Base-by-base conservation (phyloP, 2,797 vertebrate genomes). In the Luscinia megarhynchos region DNA sequence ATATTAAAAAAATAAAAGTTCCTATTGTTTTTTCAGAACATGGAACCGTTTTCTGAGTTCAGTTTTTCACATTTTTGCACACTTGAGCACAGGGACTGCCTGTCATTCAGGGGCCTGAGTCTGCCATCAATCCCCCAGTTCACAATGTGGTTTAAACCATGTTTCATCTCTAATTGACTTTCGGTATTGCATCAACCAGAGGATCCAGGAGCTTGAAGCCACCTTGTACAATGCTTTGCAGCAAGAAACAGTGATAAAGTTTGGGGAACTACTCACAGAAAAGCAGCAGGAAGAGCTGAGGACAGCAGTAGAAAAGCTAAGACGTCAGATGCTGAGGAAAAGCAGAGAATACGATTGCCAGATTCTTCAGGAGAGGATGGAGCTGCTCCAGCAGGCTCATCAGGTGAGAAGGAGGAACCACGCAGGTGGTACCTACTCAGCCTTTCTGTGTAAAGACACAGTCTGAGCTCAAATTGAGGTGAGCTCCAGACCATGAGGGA, bases 151-250 rank as follows among this genome's bases (percentile, higher is more conserved):
- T 89, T 95, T 87, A 80, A 95, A 72, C 50, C 34, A 11, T 85
- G 41, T 86, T 91, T 69, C 36, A 59, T 93, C 66, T 93, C 94
- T 96, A 85, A 97, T 7, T 96, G 95, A 91, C 93, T 97, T 97
- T 89, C 97, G 93, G 93, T 92, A 66, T 97, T 98, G 68, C 95
- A 59, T 97, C 97, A 83, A 80, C 97, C 98, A 99, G 99, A 99
- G 99, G 98, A 99, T 99, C 98, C 99, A 99, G 97, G 99, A 99
- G 95, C 97, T 99, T 97, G 99, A 99, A 96, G 99, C 99, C 38
- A 99, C 99, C 13, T 97, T 99, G 95, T 99, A 99, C 98, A 99
- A 99, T 94, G 98, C 99, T 89, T 98, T 99, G 94, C 99, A 99
- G 98, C 99, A 99, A 98, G 99, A 99, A 97, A 99, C 99, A n/a